phyloP scores from a whole-genome alignment of 2,113 vertebrate species.

The Elgaria multicarinata region DNA sequence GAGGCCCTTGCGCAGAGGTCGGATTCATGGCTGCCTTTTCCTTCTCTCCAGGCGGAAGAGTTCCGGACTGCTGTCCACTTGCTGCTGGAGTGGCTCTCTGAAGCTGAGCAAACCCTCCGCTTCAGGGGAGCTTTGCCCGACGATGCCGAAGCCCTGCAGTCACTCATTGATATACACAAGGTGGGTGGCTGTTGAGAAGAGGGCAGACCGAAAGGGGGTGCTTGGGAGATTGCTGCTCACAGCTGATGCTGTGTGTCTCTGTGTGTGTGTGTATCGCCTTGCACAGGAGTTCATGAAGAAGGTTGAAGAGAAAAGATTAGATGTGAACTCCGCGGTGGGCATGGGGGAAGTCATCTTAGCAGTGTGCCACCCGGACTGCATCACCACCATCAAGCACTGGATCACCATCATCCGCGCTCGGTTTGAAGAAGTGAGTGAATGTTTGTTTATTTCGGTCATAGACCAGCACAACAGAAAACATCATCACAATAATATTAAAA shows the following conservation, averaged over 20 bases:
- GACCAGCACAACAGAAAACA: too few species aligned
- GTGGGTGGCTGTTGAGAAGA: conserved; percentile 51
- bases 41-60: conserved; percentile 88
- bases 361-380: conserved; percentile 92
- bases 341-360: conserved; percentile 95
- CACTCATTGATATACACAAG: conserved; percentile 89
- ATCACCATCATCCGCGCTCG: conserved; percentile 98
- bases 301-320: conserved; percentile 91
- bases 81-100: conserved; percentile 97
- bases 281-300: conserved; percentile 94
- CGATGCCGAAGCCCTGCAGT: conserved; percentile 90
- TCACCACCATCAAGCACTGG: conserved; percentile 99
- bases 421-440: conserved; percentile 99
- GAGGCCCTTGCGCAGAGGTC: too few species aligned
- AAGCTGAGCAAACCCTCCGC: conserved; percentile 95
- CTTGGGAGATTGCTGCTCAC: background rate
- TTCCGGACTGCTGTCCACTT: conserved; percentile 90
- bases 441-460: too few species aligned
- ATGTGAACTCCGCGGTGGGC: conserved; percentile 89
- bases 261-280: background rate
- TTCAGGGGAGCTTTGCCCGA: conserved; percentile 96
- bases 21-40: background rate
- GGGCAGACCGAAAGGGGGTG: too few species aligned
- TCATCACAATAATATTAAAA: too few species aligned
- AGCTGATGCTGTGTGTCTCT: too few species aligned